Evolutionary conservation across 2,797 vertebrate genomes (phyloP).

Genomic region (Syndactyla subalaris): DNA sequence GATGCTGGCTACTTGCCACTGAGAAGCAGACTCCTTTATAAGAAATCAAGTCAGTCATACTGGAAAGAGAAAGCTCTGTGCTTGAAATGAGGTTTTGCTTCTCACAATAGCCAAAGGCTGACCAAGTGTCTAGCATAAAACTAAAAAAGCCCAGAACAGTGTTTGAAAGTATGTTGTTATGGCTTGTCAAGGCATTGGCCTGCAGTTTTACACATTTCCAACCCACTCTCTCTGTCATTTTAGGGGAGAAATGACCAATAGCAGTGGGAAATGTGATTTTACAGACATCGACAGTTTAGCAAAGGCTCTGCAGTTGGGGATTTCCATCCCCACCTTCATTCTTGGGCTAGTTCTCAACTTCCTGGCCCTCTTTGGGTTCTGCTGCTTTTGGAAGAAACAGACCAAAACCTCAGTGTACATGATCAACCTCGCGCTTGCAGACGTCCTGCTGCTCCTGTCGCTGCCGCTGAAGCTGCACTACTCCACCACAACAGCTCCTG

Average conservation of each 20-base stretch:
- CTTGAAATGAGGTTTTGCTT: background rate
- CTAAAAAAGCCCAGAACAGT: background rate
- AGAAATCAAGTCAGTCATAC: background rate
- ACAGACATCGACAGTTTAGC: slow-evolving; percentile 64
- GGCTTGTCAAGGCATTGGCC: background rate
- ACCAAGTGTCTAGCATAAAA: background rate
- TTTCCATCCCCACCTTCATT: slow-evolving; percentile 87
- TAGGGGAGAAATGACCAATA: slow-evolving; percentile 65
- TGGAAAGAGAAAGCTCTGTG: background rate
- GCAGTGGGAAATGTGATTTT: slow-evolving; percentile 73
- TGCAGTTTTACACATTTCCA: background rate
- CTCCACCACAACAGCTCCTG: background rate
- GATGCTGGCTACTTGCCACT: background rate
- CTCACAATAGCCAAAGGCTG: background rate
- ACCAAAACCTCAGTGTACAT: slow-evolving; percentile 88
- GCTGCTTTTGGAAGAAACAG: slow-evolving; percentile 80
- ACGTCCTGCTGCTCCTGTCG: slow-evolving; percentile 86
- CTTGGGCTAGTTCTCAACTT: slow-evolving; percentile 82
- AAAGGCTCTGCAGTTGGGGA: slow-evolving; percentile 67
- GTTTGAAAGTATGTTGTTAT: background rate
- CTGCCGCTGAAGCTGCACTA: slow-evolving; percentile 86
- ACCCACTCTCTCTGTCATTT: background rate
- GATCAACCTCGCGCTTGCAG: slow-evolving; percentile 87
- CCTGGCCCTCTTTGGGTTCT: slow-evolving; percentile 81
- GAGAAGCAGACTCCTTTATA: background rate